Conservation (phyloP, 23 tunicate genomes). For the Trididemnum miniatum region DNA sequence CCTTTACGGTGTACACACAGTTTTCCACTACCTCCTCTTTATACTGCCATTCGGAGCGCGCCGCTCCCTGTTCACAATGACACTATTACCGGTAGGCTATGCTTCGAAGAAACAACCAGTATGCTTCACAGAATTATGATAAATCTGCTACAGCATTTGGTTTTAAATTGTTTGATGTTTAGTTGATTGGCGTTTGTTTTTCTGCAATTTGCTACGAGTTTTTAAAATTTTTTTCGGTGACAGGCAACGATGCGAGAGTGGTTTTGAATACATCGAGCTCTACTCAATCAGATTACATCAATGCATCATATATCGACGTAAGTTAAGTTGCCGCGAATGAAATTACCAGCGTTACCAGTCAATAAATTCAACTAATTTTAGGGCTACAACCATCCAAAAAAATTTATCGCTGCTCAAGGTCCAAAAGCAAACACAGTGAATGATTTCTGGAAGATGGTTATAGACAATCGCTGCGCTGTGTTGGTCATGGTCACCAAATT, state of each 20-base stretch:
- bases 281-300: constrained; percentile 70
- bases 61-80: too few species aligned
- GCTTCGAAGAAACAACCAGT: too few species aligned
- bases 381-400: constrained; percentile 80
- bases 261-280: neutral
- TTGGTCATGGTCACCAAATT: constrained; percentile 47
- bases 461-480: constrained; percentile 23
- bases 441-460: constrained; percentile 90
- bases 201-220: too few species aligned
- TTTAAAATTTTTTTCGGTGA: too few species aligned
- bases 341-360: neutral
- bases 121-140: too few species aligned
- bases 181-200: too few species aligned
- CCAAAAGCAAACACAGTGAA: constrained; percentile 77
- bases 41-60: too few species aligned
- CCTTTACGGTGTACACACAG: too few species aligned
- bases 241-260: constrained; percentile 1
- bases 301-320: constrained; percentile 91
- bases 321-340: constrained; percentile 21
- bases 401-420: constrained; percentile 92
- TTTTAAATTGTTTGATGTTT: too few species aligned
- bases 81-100: too few species aligned
- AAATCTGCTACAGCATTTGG: too few species aligned
- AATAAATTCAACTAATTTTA: constrained; percentile 4
- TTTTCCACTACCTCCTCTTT: too few species aligned